Evolutionary conservation across 2,797 vertebrate species (phyloP).

Genomic region (Salmo trutta): DNA sequence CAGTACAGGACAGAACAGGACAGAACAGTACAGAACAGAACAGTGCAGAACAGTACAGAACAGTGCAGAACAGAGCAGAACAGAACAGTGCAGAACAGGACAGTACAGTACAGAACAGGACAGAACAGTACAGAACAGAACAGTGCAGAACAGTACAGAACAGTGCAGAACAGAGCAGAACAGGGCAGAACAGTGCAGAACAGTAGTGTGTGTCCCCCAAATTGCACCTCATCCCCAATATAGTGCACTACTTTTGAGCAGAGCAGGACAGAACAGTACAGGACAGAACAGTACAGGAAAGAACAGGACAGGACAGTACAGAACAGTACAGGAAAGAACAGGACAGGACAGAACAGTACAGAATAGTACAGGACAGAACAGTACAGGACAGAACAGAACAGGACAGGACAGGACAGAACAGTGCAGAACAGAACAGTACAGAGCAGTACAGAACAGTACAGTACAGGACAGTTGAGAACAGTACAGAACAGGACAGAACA

Average conservation of each 20-base stretch:
- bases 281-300: neutral
- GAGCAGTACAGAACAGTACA: neutral
- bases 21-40: neutral
- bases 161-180: fast-evolving
- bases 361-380: neutral
- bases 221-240: no score
- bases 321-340: neutral
- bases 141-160: neutral
- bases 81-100: neutral
- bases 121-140: neutral
- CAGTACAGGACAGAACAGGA: neutral
- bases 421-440: neutral
- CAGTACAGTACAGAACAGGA: neutral
- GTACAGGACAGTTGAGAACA: no score
- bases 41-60: fast-evolving
- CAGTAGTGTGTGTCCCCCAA: no score
- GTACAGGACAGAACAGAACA: neutral
- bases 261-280: no score
- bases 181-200: no score
- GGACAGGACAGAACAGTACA: neutral
- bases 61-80: fast-evolving
- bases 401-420: neutral
- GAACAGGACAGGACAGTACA: neutral
- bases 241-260: no score
- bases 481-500: no score